Conservation (phyloP, 2,888 invertebrate species). For the Tortrix viridana region DNA sequence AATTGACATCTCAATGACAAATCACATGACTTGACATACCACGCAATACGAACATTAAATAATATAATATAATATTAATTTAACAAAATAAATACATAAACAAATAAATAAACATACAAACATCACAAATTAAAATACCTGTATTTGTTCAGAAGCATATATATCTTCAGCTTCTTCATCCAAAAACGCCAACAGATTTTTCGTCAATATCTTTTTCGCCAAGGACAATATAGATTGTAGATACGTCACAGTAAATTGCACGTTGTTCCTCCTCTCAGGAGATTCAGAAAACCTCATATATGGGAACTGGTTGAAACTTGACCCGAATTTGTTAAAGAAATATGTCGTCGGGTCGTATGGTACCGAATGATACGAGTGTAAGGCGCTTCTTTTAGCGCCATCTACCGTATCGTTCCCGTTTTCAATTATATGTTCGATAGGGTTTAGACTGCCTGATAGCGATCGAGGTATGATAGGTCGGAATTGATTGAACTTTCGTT, state of each 20-base stretch:
- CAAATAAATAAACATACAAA: no score
- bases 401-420: constrained; percentile 70
- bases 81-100: no score
- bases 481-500: constrained; percentile 88
- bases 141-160: constrained; percentile 87
- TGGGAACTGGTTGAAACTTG: constrained; percentile 95
- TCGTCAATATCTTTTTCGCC: constrained; percentile 93
- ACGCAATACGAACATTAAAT: no score
- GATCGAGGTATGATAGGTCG: constrained; percentile 96
- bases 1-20: no score
- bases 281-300: constrained; percentile 91
- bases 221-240: constrained; percentile 90
- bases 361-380: constrained; percentile 86
- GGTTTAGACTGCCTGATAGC: constrained; percentile 91
- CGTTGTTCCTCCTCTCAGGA: constrained; percentile 86
- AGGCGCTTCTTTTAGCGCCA: constrained; percentile 71
- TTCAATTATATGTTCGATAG: constrained; percentile 78
- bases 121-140: constrained; percentile 57
- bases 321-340: constrained; percentile 96
- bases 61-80: no score
- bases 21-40: no score
- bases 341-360: constrained; percentile 92
- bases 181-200: constrained; percentile 91
- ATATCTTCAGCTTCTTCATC: constrained; percentile 94
- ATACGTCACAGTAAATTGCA: constrained; percentile 90